Base-by-base conservation (phyloP, 2,888 invertebrate species). In the Shargacucullia verbasci region DNA sequence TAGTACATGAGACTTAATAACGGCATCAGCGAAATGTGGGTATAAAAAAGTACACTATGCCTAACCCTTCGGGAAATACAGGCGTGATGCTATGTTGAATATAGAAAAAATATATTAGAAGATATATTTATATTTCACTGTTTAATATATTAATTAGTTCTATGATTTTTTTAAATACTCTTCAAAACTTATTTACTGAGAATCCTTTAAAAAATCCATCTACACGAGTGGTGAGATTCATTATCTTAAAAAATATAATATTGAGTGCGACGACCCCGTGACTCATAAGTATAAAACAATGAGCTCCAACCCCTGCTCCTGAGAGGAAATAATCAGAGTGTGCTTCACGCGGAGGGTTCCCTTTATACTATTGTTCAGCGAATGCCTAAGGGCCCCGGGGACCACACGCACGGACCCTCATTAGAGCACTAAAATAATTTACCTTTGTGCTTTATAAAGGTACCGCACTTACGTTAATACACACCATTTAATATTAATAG, bases 281-380 rank as follows among this genome's bases (percentile, higher is more conserved):
- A 78, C 77, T 82, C 83, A 83, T 80, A 84, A 84, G 83, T 76
- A 78, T 70, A 70, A 78, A 81, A 85, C 84, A 85, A 85, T 82
- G 80, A 80, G 78, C 55, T 40, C 71, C 81, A 81, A 82, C 87
- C 85, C 88, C 80, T 34, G 46, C 59, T 70, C 58, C 71, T 70
- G 64, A 80, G 82, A 86, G 88, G 85, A 88, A 88, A 87, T 87
- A 85, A 88, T 86, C 84, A 82, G 80, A 83, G 86, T 80, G 82
- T 81, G 76, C 85, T 81, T 80, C 77, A 83, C 70, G 71, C 64
- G 54, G 67, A 82, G 84, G 78, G 80, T 59, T 70, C 71, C 80
- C 75, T 78, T 82, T 80, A 78, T 78, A 62, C 75, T 67, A 86
- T 86, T 87, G 87, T 86, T 72, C 70, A 67, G 53, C 33, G 57